Percentiles rank a stretch among this genome's conserved stretches.
Evolutionary conservation across 2,113 vertebrate genomes (phyloP).

Genomic region (Morone chrysops): DNA sequence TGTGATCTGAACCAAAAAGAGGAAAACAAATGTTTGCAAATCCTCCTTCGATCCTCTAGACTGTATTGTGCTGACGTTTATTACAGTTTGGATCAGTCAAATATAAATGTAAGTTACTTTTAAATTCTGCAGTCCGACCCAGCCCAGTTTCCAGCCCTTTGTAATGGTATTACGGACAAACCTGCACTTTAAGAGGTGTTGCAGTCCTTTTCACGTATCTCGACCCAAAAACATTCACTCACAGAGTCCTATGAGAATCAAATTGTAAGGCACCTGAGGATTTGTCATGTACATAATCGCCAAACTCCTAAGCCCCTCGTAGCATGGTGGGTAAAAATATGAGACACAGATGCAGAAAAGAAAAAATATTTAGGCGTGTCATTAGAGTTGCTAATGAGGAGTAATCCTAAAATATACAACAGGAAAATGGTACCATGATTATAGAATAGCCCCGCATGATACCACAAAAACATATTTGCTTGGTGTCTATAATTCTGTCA

Average conservation of each 20-base stretch:
- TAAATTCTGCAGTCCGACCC: slow-evolving; percentile 55
- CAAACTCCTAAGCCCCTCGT: slow-evolving; percentile 72
- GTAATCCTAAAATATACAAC: slow-evolving; percentile 7
- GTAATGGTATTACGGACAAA: slow-evolving; percentile 56
- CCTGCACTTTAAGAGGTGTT: slow-evolving; percentile 57
- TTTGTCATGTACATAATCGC: slow-evolving; percentile 82
- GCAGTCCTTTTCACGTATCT: slow-evolving; percentile 47
- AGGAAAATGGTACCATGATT: slow-evolving; percentile 45
- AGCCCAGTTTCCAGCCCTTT: slow-evolving; percentile 76
- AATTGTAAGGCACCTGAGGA: slow-evolving; percentile 86
- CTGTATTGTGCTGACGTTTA: slow-evolving; percentile 74
- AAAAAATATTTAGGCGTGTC: slow-evolving; percentile 8
- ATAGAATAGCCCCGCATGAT: slow-evolving; percentile 60
- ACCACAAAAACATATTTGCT: slow-evolving; percentile 38
- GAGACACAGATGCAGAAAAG: slow-evolving; percentile 6
- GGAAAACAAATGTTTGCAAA: slow-evolving; percentile 40
- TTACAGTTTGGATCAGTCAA: slow-evolving; percentile 51
- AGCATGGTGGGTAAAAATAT: slow-evolving; percentile 42
- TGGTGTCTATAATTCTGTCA: neutral
- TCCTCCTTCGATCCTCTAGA: slow-evolving; percentile 36
- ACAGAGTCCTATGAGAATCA: slow-evolving; percentile 66
- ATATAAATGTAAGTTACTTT: slow-evolving; percentile 52
- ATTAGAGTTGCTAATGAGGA: neutral
- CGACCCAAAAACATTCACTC: slow-evolving; percentile 64
- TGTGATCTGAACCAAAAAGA: slow-evolving; percentile 16